Evolutionary conservation across 2,888 invertebrate genomes (phyloP).

Genomic region (Eurois occulta): DNA sequence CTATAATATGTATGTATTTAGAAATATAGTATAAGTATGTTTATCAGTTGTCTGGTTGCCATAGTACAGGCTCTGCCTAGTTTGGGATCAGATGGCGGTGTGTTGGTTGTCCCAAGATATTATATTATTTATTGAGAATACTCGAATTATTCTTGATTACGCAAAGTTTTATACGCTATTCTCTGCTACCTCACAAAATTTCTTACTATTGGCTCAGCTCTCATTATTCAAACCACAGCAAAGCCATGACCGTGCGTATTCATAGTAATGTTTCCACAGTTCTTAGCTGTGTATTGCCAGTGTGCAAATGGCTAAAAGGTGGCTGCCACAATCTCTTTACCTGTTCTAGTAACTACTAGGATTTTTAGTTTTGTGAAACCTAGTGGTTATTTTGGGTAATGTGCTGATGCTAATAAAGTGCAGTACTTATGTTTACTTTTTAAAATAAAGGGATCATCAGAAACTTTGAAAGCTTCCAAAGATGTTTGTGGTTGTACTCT

Average conservation of each 20-base stretch:
- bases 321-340: no score
- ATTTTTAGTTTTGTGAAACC: neutral
- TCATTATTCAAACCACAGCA: neutral
- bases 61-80: no score
- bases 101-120: no score
- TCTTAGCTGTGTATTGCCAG: neutral
- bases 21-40: no score
- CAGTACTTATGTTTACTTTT: conserved; percentile 23
- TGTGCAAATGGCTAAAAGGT: neutral
- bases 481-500: neutral
- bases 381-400: neutral
- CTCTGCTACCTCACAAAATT: neutral
- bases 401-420: neutral
- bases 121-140: no score
- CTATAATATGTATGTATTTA: no score
- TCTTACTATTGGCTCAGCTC: neutral
- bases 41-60: no score
- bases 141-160: no score
- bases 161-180: neutral
- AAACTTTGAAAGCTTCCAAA: neutral
- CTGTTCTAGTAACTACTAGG: neutral
- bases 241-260: neutral
- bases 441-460: neutral
- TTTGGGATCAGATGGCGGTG: no score
- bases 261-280: neutral